These are phyloP conservation scores for Tapera naevia DNA, from an alignment of 2,797 vertebrate genomes.

Conservation along the genomic window DNA sequence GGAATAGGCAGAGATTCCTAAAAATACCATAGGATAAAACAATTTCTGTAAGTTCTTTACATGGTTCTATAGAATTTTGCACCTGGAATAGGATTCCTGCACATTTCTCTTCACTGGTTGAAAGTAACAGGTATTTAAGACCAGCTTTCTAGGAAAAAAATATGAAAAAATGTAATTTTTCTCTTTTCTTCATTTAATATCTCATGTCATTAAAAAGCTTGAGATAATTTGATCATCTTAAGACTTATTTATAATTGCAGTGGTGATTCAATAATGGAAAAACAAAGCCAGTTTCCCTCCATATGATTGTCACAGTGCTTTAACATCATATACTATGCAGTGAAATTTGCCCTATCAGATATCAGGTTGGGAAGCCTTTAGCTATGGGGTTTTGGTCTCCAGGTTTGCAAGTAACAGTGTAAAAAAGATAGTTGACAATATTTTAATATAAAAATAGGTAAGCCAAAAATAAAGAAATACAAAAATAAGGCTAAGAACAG, in stretches of 20 bases:
- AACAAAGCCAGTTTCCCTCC: neutral
- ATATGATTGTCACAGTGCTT: rapidly evolving
- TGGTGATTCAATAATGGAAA: neutral
- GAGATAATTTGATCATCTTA: neutral
- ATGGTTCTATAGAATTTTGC: neutral
- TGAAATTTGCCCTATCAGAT: neutral
- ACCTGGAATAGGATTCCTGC: neutral
- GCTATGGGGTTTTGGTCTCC: neutral
- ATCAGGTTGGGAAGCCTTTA: neutral
- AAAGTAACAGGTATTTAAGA: neutral
- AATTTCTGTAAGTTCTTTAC: neutral
- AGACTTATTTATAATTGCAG: neutral
- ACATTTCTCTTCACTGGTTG: neutral
- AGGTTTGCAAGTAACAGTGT: neutral
- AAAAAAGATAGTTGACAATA: neutral
- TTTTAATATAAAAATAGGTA: neutral
- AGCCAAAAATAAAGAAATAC: neutral
- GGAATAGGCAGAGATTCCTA: neutral
- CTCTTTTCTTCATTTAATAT: neutral
- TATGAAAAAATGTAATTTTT: neutral
- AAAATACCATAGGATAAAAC: neutral
- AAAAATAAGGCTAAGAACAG: neutral
- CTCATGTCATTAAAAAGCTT: neutral
- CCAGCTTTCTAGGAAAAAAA: neutral
- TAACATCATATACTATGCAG: neutral